These are phyloP conservation scores for Xestoiulus laeticollis DNA, from an alignment of 2,888 invertebrate genomes.

Conservation along the genomic window DNA sequence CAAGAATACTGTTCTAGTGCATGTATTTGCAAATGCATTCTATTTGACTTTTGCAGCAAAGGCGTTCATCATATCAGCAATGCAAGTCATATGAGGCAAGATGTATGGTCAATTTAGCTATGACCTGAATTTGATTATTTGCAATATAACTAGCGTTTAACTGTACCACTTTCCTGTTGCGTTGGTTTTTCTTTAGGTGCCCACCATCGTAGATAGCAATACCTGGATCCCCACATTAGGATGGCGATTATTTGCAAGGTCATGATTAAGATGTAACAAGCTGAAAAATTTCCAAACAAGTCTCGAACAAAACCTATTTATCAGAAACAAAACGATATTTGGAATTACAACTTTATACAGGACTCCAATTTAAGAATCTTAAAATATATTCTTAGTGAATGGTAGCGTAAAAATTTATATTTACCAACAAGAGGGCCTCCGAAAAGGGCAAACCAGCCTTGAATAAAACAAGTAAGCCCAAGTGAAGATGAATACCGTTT, in stretches of 20 bases:
- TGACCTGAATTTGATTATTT: not conserved
- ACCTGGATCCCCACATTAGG: not conserved
- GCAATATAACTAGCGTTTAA: not conserved
- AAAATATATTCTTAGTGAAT: not conserved
- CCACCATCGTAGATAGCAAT: not conserved
- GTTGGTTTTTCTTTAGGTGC: not conserved
- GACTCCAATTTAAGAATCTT: not conserved
- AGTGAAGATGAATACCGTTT: slow-evolving; percentile 35
- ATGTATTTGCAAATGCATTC: no score
- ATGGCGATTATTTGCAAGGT: not conserved
- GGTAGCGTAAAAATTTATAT: not conserved
- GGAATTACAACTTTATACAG: not conserved
- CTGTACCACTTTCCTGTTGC: not conserved
- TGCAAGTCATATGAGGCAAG: no score
- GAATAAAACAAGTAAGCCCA: slow-evolving; percentile 50
- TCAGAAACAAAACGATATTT: not conserved
- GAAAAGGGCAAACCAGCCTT: slow-evolving; percentile 49
- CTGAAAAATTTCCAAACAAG: slow-evolving; percentile 15
- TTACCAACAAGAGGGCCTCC: slow-evolving; percentile 53
- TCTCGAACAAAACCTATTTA: slow-evolving; percentile 40
- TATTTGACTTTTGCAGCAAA: no score
- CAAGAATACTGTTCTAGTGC: no score
- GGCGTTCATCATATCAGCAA: no score
- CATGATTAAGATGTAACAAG: slow-evolving; percentile 17
- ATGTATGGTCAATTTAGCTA: no score